Conservation (phyloP, 2,888 invertebrate genomes). For the Scrobipalpa atriplicella region DNA sequence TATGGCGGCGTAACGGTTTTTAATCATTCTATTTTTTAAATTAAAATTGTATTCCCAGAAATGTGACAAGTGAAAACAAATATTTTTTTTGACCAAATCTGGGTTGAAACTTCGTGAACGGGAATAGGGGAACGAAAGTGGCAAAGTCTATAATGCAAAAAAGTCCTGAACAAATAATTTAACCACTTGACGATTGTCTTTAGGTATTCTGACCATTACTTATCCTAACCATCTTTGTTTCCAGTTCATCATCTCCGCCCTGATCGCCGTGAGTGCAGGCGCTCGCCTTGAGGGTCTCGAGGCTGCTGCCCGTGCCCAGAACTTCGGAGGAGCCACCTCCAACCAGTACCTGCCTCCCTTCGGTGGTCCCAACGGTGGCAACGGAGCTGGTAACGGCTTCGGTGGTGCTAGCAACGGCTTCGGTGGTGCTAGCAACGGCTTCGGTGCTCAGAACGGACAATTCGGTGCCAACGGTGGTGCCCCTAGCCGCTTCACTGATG, state of each 20-base stretch:
- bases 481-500: slow-evolving; percentile 12
- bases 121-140: too few species aligned
- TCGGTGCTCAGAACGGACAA: slow-evolving; percentile 8
- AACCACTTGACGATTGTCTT: too few species aligned
- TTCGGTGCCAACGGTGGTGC: slow-evolving; percentile 6
- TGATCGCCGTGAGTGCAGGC: slow-evolving; percentile 64
- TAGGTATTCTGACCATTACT: background rate
- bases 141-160: too few species aligned
- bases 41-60: too few species aligned
- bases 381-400: background rate
- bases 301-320: slow-evolving; percentile 47
- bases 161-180: too few species aligned
- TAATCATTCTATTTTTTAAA: too few species aligned
- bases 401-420: background rate
- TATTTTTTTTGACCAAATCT: too few species aligned
- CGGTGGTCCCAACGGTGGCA: slow-evolving; percentile 9
- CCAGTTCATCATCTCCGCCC: slow-evolving; percentile 67
- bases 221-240: slow-evolving; percentile 32
- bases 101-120: too few species aligned
- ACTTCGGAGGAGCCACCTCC: slow-evolving; percentile 12
- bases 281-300: slow-evolving; percentile 72
- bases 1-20: background rate
- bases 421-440: background rate
- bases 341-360: slow-evolving; percentile 25
- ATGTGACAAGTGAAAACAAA: too few species aligned